Conservation (phyloP, 92 coral and sea anemone genomes). For the Epizoanthus ramosus region DNA sequence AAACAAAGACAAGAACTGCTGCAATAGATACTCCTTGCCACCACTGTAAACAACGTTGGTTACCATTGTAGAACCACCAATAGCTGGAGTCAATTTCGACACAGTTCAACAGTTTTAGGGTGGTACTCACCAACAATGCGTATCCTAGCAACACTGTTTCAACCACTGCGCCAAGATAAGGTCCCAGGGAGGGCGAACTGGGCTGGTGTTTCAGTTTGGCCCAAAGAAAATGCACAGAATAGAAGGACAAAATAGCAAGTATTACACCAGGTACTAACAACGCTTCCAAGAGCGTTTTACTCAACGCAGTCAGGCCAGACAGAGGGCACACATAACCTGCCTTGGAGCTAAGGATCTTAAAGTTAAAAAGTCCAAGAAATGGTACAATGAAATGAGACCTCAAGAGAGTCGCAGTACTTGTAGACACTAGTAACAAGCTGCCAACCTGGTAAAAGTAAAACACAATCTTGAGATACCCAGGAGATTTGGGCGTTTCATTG, state of each 20-base stretch:
- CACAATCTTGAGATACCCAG: conserved; percentile 43
- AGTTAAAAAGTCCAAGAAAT: conserved; percentile 7
- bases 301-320: conserved; percentile 31
- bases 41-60: conserved; percentile 12
- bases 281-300: conserved; percentile 20
- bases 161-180: conserved; percentile 49
- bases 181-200: conserved; percentile 26
- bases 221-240: conserved; percentile 39
- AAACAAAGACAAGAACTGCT: not conserved
- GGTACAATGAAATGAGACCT: conserved; percentile 24
- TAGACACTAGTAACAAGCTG: conserved; percentile 29
- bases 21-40: conserved; percentile 32
- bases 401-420: conserved; percentile 17
- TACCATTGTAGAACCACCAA: conserved; percentile 50
- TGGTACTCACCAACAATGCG: conserved; percentile 36
- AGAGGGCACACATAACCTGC: conserved; percentile 38
- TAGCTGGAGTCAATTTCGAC: conserved; percentile 23
- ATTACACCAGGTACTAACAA: not conserved
- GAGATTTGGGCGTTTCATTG: not conserved
- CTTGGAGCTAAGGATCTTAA: not conserved
- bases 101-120: conserved; percentile 40
- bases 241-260: conserved; percentile 23
- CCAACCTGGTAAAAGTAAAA: conserved; percentile 54
- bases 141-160: conserved; percentile 50
- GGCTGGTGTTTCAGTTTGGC: conserved; percentile 31